A percentile compares a stretch with the other conserved stretches of the same genome.
These are phyloP conservation scores for Myioborus melanocephalus DNA, from an alignment of 2,797 vertebrate genomes.

Conservation along the genomic window DNA sequence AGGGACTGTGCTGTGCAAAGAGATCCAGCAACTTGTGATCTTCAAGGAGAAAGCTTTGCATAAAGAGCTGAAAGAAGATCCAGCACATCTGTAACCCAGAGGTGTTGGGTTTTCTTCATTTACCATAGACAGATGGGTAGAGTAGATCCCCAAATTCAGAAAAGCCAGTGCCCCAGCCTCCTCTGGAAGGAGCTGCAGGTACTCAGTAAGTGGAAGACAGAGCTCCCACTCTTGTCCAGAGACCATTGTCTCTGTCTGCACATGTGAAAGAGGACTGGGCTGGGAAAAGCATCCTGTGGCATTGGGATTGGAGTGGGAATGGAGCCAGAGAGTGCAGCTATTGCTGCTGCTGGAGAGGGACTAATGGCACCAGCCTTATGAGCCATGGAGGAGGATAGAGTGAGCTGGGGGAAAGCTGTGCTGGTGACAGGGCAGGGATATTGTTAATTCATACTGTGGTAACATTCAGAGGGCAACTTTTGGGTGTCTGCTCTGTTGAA, in stretches of 20 bases:
- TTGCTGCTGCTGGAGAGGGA: not conserved
- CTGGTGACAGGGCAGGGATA: not conserved
- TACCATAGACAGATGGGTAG: not conserved
- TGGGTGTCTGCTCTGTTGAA: not conserved
- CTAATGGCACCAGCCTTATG: not conserved
- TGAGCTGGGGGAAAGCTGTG: not conserved
- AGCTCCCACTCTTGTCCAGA: not conserved
- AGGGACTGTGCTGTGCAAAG: not conserved
- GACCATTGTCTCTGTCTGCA: not conserved
- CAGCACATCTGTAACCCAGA: not conserved
- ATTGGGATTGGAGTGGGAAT: fast-evolving
- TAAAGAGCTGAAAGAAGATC: not conserved
- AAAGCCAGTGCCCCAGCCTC: not conserved
- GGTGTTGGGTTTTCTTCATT: not conserved
- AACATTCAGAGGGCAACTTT: not conserved
- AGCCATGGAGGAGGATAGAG: not conserved
- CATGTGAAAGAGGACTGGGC: not conserved
- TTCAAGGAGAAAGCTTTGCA: not conserved
- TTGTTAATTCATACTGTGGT: not conserved
- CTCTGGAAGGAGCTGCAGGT: not conserved
- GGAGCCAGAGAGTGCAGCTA: not conserved
- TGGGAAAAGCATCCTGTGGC: not conserved
- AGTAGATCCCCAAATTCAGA: not conserved
- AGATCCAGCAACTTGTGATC: not conserved
- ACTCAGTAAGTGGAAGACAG: not conserved